These are phyloP conservation scores for Stomorhina lunata DNA, from an alignment of 2,888 invertebrate species.

Conservation along the genomic window DNA sequence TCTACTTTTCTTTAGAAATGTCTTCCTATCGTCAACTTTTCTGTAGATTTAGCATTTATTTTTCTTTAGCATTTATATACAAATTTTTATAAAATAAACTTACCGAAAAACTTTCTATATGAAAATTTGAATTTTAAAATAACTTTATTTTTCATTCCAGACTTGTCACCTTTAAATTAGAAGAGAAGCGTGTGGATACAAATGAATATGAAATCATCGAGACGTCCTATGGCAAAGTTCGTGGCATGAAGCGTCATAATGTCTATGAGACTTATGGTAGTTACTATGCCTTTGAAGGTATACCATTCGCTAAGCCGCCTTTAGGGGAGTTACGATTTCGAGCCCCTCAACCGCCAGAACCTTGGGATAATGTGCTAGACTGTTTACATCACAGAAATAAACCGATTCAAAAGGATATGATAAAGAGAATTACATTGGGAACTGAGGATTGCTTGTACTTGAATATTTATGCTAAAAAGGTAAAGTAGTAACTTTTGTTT, in stretches of 20 bases:
- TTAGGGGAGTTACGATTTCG: slow-evolving; percentile 75
- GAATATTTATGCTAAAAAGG: slow-evolving; percentile 78
- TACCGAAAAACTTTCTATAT: too few species aligned
- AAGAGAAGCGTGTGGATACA: slow-evolving; percentile 72
- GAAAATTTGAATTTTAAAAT: too few species aligned
- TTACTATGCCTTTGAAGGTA: slow-evolving; percentile 77
- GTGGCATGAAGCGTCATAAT: slow-evolving; percentile 69
- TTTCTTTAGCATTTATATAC: too few species aligned
- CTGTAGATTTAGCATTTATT: too few species aligned
- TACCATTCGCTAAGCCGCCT: slow-evolving; percentile 78
- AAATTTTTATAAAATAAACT: too few species aligned
- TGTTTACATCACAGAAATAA: slow-evolving; percentile 75
- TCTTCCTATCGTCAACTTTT: too few species aligned
- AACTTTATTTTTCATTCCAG: too few species aligned
- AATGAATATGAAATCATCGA: slow-evolving; percentile 70
- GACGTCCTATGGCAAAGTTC: slow-evolving; percentile 74
- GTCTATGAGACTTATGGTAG: slow-evolving; percentile 68
- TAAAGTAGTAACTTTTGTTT: slow-evolving; percentile 49
- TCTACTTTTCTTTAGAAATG: too few species aligned
- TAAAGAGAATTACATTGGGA: slow-evolving; percentile 76
- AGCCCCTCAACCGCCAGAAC: slow-evolving; percentile 78
- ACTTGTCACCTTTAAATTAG: slow-evolving; percentile 70
- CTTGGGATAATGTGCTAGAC: slow-evolving; percentile 79
- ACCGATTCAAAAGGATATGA: slow-evolving; percentile 75
- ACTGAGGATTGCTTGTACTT: slow-evolving; percentile 81